Conservation (phyloP, 2,888 invertebrate species). For the Nephrotoma appendiculata region DNA sequence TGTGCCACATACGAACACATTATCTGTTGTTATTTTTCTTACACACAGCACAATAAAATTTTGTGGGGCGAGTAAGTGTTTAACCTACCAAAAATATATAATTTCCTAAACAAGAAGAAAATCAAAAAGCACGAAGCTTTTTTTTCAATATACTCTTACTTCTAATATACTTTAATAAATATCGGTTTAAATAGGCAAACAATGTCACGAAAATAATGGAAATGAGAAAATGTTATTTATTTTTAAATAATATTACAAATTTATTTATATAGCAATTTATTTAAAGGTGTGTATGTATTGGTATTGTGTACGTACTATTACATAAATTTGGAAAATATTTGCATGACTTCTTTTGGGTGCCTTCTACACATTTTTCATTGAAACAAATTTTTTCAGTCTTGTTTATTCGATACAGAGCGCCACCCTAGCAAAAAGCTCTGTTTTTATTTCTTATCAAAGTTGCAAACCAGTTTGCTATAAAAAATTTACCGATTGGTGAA, state of each 20-base stretch:
- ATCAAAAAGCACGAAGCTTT: not conserved
- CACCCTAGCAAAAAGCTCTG: not conserved
- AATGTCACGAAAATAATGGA: not conserved
- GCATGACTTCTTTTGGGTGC: not conserved
- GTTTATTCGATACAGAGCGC: not conserved
- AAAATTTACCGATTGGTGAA: not conserved
- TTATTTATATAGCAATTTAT: not conserved
- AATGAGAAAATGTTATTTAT: not conserved
- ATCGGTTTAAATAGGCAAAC: not conserved
- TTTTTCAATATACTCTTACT: not conserved
- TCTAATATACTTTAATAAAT: not conserved
- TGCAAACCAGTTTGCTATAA: not conserved
- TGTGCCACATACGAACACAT: not conserved
- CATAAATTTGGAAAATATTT: not conserved
- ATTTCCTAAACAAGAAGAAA: not conserved
- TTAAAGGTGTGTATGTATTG: not conserved
- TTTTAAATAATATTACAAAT: not conserved
- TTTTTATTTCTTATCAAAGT: not conserved
- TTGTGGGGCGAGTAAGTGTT: not conserved
- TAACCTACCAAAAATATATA: not conserved
- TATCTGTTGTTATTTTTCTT: not conserved
- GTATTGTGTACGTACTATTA: not conserved
- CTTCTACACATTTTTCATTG: not conserved
- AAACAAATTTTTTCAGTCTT: not conserved
- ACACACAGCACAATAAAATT: not conserved